Evolutionary conservation across 2,113 vertebrate genomes (phyloP), one percentile per base, ranked within the genome.

Genomic region (Eidolon helvum): DNA sequence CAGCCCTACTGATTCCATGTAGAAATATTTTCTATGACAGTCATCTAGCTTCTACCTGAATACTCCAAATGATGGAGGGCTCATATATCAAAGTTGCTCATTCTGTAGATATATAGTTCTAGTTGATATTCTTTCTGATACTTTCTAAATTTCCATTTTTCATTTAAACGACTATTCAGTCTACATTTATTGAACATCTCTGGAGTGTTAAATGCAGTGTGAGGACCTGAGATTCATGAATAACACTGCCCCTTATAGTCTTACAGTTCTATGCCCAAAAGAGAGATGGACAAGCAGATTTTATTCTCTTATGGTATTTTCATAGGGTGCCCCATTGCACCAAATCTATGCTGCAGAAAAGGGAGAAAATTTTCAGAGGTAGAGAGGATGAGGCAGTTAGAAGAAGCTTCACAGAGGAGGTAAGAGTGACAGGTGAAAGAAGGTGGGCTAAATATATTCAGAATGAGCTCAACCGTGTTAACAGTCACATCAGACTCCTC

Each of bases 241-340:
- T 5, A 69, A 12, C 35, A 28, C 12, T 4, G 0, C 2, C 7
- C 7, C 35, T 7, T 5, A 16, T 1, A 14, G 19, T 50, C 19
- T 61, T 14, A 7, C 1, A 10, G 9, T 0, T 80, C 26, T 43
- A 19, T 2, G 11, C 3, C 3, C 11, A n/a, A 26, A 2, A 68
- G 26, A 55, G 21, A 8, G 28, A 57, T 5, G 14, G 45, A 28
- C 4, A 10, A 59, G 63, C 10, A 30, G 80, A 10, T 26, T 30
- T 78, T 21, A 53, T 53, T 65, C 19, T 72, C 22, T 0, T 26
- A 40, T 2, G 90, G 24, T 11, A 28, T 77, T 74, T 79, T 74
- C 35, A 15, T 16, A 55, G 59, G 2, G 26, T 38, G 1, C 15
- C 12, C 6, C 48, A 26, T 0, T 10, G 30, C 22, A 45, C 68